Evolutionary conservation across 2,113 vertebrate genomes (phyloP), one percentile per base, ranked within the genome.

Genomic region (Dicentrarchus labrax): DNA sequence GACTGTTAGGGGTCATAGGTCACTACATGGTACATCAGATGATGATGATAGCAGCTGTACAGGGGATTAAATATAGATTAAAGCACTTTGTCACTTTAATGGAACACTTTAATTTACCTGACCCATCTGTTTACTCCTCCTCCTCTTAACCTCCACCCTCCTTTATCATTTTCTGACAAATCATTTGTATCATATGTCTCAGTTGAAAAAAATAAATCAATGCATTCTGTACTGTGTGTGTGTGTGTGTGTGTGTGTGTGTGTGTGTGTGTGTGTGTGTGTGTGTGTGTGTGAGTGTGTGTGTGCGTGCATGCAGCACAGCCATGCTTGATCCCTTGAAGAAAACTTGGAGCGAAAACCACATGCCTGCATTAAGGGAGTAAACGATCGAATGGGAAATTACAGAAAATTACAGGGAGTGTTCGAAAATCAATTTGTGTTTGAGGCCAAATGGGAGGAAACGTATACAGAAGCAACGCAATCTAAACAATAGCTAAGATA

Each of bases 361-460:
- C 68, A 76, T 11, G 22, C 24, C 39, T 72, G 57, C 77, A 83
- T 84, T 87, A 83, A 81, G 69, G 48, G 76, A 76, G 48, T 62
- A 69, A 86, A 73, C 36, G 4, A 86, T 75, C 22, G 10, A 83
- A 86, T 51, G 67, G 72, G 66, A 92, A 87, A 85, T 91, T 83
- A 80, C 21, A 83, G 80, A 86, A 90, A 86, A 90, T 88, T 90
- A 87, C 81, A 79, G 59, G 65, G 76, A 85, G 22, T 78, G 78
- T 83, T 91, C 64, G 76, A 82, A 91, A 91, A 92, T 93, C 85
- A 54, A 87, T 90, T 89, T 92, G 76, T 85, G 73, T 88, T 86
- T 61, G 57, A 72, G 76, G 75, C 70, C 72, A 86, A 90, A 88
- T 83, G 76, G 74, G 65, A 85, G 76, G 78, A 69, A 88, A 89